Conservation (phyloP, 37 sponge, comb jelly and placozoan species). For the Cliona cf. orientalis region DNA sequence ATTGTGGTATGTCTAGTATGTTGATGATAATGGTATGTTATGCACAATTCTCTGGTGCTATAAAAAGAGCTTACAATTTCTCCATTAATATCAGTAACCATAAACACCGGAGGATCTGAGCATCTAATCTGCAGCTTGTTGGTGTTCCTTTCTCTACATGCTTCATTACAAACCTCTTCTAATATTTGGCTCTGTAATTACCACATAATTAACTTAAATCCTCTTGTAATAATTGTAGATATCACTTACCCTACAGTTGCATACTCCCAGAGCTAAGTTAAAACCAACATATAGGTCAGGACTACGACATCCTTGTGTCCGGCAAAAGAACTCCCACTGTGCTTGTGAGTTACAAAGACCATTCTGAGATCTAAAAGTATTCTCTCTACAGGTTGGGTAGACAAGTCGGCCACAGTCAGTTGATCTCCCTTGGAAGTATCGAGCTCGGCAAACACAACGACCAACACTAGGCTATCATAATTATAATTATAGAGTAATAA, state of each 20-base stretch:
- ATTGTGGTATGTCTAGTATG: neutral
- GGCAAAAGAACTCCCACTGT: neutral
- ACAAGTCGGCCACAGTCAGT: neutral
- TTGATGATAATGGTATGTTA: neutral
- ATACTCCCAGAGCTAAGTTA: neutral
- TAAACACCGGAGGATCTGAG: neutral
- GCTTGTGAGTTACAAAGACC: neutral
- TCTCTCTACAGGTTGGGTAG: neutral
- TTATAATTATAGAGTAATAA: neutral
- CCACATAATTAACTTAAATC: neutral
- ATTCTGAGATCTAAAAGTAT: neutral
- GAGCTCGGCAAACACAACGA: neutral
- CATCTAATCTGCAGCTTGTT: slow-evolving; percentile 2
- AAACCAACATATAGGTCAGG: slow-evolving; percentile 1
- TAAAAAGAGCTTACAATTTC: neutral
- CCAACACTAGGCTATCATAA: neutral
- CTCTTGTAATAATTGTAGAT: neutral
- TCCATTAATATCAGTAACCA: slow-evolving; percentile 6
- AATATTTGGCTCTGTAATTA: neutral
- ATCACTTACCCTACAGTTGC: neutral
- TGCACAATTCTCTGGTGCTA: neutral
- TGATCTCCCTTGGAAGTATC: neutral
- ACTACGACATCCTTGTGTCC: neutral
- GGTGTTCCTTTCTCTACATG: neutral
- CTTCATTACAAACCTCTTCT: neutral